Evolutionary conservation across 2,113 vertebrate species (phyloP), one percentile per base, ranked within the genome.

Genomic region (Daboia siamensis): DNA sequence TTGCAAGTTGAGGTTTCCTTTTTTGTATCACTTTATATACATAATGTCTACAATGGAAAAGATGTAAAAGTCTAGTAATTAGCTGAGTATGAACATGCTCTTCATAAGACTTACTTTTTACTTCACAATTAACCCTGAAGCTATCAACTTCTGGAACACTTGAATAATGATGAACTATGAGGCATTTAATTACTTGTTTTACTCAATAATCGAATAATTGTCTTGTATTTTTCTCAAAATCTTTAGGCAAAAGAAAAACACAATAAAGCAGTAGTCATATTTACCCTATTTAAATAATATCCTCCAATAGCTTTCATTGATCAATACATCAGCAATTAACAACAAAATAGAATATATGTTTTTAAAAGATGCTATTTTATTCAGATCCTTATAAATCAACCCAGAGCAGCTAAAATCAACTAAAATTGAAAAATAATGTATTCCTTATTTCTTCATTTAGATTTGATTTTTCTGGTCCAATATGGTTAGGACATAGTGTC

Each of bases 31-130:
- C 13, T 46, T 80, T 26, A 44, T 44, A n/a, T 33, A 69, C 61
- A 69, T 64, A 91, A 39, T n/a, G 44, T 52, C 84, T 52, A 39
- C 59, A 26, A 74, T 74, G 23, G 2, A 91, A 46, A 5, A 20
- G 55, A 91, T 21, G 7, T 64, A 84, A 12, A 44, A 55, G 8
- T 21, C 23, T 93, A 52, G 29, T 85, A 64, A 4, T 55, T 89
- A 89, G 51, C 26, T 1, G 0, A 20, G 39, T 57, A 55, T n/a
- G 5, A 0, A 48, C 52, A 9, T 15, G 2, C 0, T 1, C 44
- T 20, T 1, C 1, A 39, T 89, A 86, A 69, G 86, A 17, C 26
- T 21, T 51, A 1, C 69, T 3, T 51, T 91, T 56, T 1, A 26
- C 56, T 46, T 0, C 0, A 13, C 69, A 69, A 17, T 89, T 44